Conservation (phyloP, 2,888 invertebrate species). For the Acanthosepion pharaonis region DNA sequence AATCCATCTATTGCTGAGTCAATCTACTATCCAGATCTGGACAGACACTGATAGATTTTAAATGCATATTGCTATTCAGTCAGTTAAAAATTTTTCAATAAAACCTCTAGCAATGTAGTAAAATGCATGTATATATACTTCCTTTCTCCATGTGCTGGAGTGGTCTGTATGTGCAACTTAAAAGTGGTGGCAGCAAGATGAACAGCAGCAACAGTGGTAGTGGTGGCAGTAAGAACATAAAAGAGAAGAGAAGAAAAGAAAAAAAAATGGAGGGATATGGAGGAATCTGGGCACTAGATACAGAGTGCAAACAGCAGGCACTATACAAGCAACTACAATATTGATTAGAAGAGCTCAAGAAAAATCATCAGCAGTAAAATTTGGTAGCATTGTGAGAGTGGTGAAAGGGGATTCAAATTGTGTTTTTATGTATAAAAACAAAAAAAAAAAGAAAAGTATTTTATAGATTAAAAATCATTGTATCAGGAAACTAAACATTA, state of each 20-base stretch:
- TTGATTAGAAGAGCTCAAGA: neutral
- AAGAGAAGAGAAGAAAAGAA: neutral
- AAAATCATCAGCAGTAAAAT: neutral
- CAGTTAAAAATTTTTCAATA: no score
- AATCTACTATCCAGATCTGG: neutral
- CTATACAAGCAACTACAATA: conserved; percentile 25
- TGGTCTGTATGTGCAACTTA: neutral
- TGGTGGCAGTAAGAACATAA: neutral
- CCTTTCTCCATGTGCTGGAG: neutral
- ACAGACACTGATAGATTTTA: neutral
- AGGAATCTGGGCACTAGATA: neutral
- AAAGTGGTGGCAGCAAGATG: conserved; percentile 46
- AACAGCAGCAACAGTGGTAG: neutral
- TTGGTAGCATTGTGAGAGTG: neutral
- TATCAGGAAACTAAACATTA: neutral
- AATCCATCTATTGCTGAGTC: neutral
- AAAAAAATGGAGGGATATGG: neutral
- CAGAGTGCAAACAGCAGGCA: neutral
- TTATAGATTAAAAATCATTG: neutral
- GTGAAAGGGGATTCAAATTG: neutral
- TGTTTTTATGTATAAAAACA: neutral
- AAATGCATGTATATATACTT: neutral
- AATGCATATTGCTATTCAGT: neutral
- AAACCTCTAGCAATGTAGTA: no score
- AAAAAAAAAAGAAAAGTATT: neutral